Evolutionary conservation across 2,888 invertebrate genomes (phyloP).

Genomic region (Drosophila dives): DNA sequence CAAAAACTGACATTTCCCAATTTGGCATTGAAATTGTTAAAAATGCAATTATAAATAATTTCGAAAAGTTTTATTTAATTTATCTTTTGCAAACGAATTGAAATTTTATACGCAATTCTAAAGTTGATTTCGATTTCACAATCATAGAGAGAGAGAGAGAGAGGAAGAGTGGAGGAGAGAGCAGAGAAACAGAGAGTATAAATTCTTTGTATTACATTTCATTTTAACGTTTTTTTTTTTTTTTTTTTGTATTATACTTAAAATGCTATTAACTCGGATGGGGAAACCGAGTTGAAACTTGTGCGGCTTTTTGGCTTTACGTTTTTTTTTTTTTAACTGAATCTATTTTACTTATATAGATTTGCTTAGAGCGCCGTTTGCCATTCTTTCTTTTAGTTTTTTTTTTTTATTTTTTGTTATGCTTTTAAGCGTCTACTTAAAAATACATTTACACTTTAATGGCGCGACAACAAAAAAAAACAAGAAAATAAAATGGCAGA

Average conservation of each 20-base stretch:
- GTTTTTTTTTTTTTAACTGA: constrained; percentile 37
- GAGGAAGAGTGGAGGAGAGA: not conserved
- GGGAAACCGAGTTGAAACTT: constrained; percentile 65
- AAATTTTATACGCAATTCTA: constrained; percentile 28
- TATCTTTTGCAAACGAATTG: constrained; percentile 34
- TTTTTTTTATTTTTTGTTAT: constrained; percentile 8
- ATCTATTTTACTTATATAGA: constrained; percentile 61
- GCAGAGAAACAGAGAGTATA: not conserved
- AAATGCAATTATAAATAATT: constrained; percentile 16
- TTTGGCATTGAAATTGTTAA: not conserved
- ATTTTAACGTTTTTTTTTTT: not conserved
- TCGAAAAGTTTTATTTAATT: constrained; percentile 8
- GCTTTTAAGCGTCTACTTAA: constrained; percentile 69
- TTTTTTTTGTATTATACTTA: constrained; percentile 64
- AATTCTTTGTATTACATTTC: constrained; percentile 2
- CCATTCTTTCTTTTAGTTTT: constrained; percentile 5
- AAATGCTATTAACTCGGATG: constrained; percentile 75
- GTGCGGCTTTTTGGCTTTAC: constrained; percentile 73
- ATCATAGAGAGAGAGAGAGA: not conserved
- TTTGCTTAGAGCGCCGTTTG: constrained; percentile 14
- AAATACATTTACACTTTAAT: constrained; percentile 81
- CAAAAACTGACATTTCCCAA: not conserved
- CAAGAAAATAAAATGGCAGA: constrained; percentile 1
- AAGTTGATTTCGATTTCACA: constrained; percentile 55
- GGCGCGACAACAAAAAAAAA: constrained; percentile 45